These are phyloP conservation scores for Serrognathus titanus DNA, from an alignment of 2,888 invertebrate genomes.

Conservation along the genomic window DNA sequence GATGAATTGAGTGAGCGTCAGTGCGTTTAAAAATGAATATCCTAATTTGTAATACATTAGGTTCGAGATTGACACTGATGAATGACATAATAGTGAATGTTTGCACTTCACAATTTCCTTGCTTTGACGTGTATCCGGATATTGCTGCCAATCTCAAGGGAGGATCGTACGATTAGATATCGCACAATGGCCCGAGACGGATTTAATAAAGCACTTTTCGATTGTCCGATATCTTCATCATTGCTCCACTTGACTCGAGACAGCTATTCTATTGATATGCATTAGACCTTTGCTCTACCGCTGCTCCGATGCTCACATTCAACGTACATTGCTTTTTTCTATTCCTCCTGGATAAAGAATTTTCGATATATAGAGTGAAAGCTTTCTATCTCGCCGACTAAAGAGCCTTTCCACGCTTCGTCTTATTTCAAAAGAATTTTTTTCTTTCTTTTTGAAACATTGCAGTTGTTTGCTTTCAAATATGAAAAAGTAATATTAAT, in stretches of 20 bases:
- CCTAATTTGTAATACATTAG: constrained; percentile 22
- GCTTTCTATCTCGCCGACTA: too few species aligned
- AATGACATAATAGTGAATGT: constrained; percentile 39
- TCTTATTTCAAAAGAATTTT: too few species aligned
- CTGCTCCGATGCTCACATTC: constrained; percentile 34
- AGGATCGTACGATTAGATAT: constrained; percentile 46
- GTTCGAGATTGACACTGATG: constrained; percentile 33
- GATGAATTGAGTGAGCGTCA: too few species aligned
- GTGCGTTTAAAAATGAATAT: constrained; percentile 6
- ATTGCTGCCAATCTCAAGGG: constrained; percentile 51
- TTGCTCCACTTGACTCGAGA: constrained; percentile 37
- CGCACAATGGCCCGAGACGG: constrained; percentile 46
- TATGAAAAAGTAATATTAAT: too few species aligned
- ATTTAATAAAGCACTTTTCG: constrained; percentile 49
- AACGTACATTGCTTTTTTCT: constrained; percentile 5
- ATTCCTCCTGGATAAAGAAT: too few species aligned
- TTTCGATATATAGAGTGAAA: too few species aligned
- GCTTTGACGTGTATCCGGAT: constrained; percentile 50
- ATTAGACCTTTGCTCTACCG: constrained; percentile 39
- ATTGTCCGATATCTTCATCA: constrained; percentile 46
- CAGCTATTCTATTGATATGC: constrained; percentile 43
- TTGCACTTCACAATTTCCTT: constrained; percentile 49
- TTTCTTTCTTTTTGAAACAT: too few species aligned
- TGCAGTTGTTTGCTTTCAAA: too few species aligned
- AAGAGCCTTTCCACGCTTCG: too few species aligned